Base-by-base conservation (phyloP, 92 coral and sea anemone species). In the Galaxea fascicularis region DNA sequence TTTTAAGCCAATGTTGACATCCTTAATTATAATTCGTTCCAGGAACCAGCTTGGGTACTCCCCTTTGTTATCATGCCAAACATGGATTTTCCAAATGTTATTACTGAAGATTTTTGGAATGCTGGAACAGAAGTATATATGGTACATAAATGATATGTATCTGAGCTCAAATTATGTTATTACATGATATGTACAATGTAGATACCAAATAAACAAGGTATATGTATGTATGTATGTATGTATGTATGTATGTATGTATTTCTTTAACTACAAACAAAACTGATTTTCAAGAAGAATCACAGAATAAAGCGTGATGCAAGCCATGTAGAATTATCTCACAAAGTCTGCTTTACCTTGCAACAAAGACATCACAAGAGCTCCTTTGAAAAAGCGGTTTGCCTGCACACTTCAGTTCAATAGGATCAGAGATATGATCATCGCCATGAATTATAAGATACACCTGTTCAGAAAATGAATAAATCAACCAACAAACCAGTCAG, bases 41-140 rank as follows among this genome's bases (percentile, higher is more conserved):
- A 94, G 74, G 81, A 77, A 94, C 98, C 98, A 94, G 27, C 89
- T 51, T 14, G 98, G 98, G 20, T 66, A 79, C 8, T 78, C 80
- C 16, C 98, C 98, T 14, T 80, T 70, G 35, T 90, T 90, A 77
- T 94, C 90, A 46, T 94, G 98, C 98, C 98, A 94, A 16, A 94
- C 74, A 67, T 90, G 98, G 28, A 92, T 74, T 76, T 94, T 92
- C 87, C 87, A 92, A 30, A 94, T 80, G 10, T 85, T 85, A 17
- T 21, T 69, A 24, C 91, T 86, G 35, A 94, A 73, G 39, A 72
- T 72, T 31, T 70, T 73, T 58, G 92, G 75, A 39, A 91, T 47
- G 47, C 98, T 94, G 79, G 49, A 79, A 77, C n/a, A 80, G 82
- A 26, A 65, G 27, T 73, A n/a, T n/a, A n/a, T n/a, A 53, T 12